Evolutionary conservation across 2,797 vertebrate species (phyloP).

Genomic region (Myiotriccus ornatus): DNA sequence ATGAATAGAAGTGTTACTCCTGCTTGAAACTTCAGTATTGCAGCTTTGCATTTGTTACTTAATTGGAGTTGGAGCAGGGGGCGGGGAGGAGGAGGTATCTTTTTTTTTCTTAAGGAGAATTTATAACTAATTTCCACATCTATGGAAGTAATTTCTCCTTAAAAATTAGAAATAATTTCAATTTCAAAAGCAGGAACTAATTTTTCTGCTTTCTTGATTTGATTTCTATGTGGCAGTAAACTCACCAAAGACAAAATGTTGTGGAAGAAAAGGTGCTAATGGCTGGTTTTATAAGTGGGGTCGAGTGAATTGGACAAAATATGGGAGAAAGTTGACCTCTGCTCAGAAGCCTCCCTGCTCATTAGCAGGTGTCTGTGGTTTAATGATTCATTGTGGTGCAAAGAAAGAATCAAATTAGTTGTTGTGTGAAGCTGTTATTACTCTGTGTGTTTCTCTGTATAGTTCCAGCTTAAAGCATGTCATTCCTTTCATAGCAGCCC

Average conservation of each 20-base stretch:
- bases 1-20: background rate
- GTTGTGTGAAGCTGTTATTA: constrained; percentile 9
- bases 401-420: constrained; percentile 14
- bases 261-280: background rate
- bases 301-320: constrained; percentile 4
- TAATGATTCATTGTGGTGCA: background rate
- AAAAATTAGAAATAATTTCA: background rate
- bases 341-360: constrained; percentile 5
- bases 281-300: background rate
- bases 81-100: background rate
- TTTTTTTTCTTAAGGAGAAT: background rate
- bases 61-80: background rate
- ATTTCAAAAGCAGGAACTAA: background rate
- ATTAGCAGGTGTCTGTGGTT: constrained; percentile 31
- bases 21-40: background rate
- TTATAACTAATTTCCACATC: background rate
- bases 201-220: constrained; percentile 11
- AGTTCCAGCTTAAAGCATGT: constrained; percentile 15
- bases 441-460: background rate
- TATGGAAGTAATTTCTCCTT: background rate
- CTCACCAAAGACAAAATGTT: background rate
- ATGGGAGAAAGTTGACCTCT: constrained; percentile 15
- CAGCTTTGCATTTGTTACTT: background rate
- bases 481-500: constrained; percentile 24
- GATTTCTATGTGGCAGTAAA: background rate